A percentile compares a stretch with the other conserved stretches of the same genome.
phyloP scores from a whole-genome alignment of 1,140 invertebrate genomes.

The Papilio xuthus region DNA sequence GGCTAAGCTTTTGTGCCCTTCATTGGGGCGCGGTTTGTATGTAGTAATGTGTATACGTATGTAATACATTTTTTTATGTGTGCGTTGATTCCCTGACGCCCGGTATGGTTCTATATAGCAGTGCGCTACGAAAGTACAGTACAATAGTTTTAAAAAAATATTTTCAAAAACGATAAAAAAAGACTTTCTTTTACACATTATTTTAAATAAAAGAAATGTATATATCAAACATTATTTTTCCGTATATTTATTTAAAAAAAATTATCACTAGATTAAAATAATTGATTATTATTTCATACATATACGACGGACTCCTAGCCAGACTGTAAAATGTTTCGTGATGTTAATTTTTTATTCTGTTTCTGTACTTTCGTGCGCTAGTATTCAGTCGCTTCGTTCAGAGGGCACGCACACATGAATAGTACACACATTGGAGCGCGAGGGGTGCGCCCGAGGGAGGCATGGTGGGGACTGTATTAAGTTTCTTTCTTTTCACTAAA shows the following conservation, averaged over 20 bases:
- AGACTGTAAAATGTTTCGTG: background rate
- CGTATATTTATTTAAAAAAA: too few species aligned
- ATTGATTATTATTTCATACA: too few species aligned
- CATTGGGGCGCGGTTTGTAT: conserved; percentile 56
- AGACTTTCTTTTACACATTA: too few species aligned
- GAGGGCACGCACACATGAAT: conserved; percentile 69
- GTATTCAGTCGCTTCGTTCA: conserved; percentile 61
- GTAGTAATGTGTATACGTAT: conserved; percentile 41
- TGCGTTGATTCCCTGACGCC: conserved; percentile 78
- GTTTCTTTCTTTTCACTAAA: conserved; percentile 82
- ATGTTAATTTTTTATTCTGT: background rate
- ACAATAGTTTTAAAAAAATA: conserved; percentile 8
- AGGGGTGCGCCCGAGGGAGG: conserved; percentile 73
- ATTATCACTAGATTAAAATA: background rate
- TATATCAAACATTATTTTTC: too few species aligned
- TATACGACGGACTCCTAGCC: too few species aligned
- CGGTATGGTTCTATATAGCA: conserved; percentile 54
- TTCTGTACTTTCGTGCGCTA: conserved; percentile 51
- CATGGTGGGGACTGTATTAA: conserved; percentile 79
- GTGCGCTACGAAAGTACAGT: conserved; percentile 48
- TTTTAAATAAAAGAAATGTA: too few species aligned
- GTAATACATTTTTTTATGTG: conserved; percentile 57
- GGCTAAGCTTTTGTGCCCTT: conserved; percentile 74
- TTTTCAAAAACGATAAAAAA: background rate
- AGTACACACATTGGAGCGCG: conserved; percentile 50